phyloP scores from a whole-genome alignment of 2,797 vertebrate genomes.

The Hirundo rustica region DNA sequence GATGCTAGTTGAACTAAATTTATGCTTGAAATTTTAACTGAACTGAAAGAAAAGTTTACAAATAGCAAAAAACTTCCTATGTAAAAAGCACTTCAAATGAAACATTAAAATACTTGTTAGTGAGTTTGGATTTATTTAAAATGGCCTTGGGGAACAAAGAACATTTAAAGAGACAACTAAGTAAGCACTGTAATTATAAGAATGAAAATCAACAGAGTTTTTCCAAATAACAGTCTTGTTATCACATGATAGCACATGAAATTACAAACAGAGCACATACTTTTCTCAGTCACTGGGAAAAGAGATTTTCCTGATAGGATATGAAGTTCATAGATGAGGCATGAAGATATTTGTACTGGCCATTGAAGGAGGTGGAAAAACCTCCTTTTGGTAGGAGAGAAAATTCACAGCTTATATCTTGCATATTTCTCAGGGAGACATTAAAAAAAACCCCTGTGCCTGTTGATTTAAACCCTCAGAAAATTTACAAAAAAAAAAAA shows the following conservation, averaged over 20 bases:
- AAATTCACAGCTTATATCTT: neutral
- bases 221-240: slow-evolving; percentile 15
- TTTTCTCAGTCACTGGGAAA: neutral
- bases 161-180: slow-evolving; percentile 11
- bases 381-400: neutral
- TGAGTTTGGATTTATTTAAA: neutral
- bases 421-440: neutral
- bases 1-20: slow-evolving; percentile 62
- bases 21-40: slow-evolving; percentile 48
- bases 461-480: neutral
- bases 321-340: neutral
- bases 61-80: slow-evolving; percentile 37
- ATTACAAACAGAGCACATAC: slow-evolving; percentile 7
- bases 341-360: neutral
- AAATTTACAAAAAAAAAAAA: neutral
- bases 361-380: neutral
- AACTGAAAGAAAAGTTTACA: slow-evolving; percentile 42
- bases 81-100: slow-evolving; percentile 25
- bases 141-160: slow-evolving; percentile 13
- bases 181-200: neutral
- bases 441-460: neutral
- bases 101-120: slow-evolving; percentile 9
- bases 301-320: slow-evolving; percentile 3
- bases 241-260: slow-evolving; percentile 50
- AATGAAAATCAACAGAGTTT: slow-evolving; percentile 1